Percentiles rank a stretch among this genome's conserved stretches.
phyloP scores from a whole-genome alignment of 2,113 vertebrate genomes.

The Plecotus auritus region DNA sequence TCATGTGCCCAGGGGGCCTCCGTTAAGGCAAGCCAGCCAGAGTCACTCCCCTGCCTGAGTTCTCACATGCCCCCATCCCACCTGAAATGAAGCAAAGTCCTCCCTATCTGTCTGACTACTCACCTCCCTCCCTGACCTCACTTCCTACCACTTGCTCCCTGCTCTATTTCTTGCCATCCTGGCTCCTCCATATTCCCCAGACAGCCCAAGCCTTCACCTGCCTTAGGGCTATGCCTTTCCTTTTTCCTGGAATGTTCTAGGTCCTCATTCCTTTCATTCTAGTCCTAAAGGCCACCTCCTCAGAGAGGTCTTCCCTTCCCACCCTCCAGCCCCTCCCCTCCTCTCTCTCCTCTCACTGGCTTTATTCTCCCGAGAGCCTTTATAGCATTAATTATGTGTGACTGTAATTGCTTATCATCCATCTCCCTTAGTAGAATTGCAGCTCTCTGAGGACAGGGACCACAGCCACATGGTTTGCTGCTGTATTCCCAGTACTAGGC shows the following conservation, averaged over 20 bases:
- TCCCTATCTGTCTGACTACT: neutral
- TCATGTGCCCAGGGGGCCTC: neutral
- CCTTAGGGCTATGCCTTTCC: neutral
- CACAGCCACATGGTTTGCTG: too few species aligned
- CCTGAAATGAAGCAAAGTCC: too few species aligned
- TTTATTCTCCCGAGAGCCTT: neutral
- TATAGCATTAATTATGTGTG: too few species aligned
- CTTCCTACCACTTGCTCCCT: neutral
- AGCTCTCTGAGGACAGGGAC: neutral
- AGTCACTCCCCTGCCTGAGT: neutral
- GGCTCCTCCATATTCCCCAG: neutral
- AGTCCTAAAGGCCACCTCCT: neutral
- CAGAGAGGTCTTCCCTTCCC: neutral
- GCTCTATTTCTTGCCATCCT: neutral
- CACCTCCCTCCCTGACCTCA: neutral
- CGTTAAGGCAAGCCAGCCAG: neutral
- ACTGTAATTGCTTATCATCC: neutral
- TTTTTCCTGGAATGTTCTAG: neutral
- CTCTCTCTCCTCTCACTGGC: neutral
- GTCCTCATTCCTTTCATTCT: neutral
- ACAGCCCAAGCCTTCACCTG: neutral
- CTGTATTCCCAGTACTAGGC: rapidly evolving
- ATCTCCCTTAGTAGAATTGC: neutral
- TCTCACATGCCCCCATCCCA: neutral
- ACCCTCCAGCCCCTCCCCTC: neutral